Evolutionary conservation across 2,797 vertebrate genomes (phyloP).

Genomic region (Lagorchestes hirsutus): DNA sequence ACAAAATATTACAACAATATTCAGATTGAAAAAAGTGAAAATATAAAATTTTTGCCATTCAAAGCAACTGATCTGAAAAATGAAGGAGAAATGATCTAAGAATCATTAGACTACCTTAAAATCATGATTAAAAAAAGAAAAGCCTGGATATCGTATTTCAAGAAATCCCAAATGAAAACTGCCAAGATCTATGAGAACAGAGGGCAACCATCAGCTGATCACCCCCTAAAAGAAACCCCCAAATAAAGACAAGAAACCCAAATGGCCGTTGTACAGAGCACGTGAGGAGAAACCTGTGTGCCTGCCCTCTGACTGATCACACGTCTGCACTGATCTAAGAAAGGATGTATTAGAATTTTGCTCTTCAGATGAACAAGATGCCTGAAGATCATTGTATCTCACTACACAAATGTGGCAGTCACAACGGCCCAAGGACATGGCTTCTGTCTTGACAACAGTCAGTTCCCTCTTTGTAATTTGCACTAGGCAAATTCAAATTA

Average conservation of each 20-base stretch:
- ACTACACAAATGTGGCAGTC: neutral
- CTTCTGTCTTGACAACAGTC: neutral
- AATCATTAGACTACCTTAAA: neutral
- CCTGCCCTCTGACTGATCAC: neutral
- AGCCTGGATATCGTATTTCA: neutral
- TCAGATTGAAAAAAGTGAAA: neutral
- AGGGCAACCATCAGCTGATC: neutral
- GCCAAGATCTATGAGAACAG: neutral
- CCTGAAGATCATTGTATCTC: neutral
- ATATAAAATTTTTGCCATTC: neutral
- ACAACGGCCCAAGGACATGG: neutral
- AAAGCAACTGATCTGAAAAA: neutral
- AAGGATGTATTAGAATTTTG: neutral
- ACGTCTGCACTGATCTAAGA: neutral
- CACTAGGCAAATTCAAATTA: neutral
- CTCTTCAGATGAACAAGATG: neutral
- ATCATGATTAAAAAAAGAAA: neutral
- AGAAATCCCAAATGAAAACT: neutral
- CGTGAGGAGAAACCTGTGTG: neutral
- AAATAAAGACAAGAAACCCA: neutral
- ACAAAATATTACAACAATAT: neutral
- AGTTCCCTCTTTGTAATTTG: neutral
- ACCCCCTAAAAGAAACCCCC: neutral
- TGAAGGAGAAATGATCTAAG: no score
- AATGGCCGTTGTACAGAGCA: neutral